phyloP scores from a whole-genome alignment of 1,140 invertebrate species.

The Trichonephila clavata region DNA sequence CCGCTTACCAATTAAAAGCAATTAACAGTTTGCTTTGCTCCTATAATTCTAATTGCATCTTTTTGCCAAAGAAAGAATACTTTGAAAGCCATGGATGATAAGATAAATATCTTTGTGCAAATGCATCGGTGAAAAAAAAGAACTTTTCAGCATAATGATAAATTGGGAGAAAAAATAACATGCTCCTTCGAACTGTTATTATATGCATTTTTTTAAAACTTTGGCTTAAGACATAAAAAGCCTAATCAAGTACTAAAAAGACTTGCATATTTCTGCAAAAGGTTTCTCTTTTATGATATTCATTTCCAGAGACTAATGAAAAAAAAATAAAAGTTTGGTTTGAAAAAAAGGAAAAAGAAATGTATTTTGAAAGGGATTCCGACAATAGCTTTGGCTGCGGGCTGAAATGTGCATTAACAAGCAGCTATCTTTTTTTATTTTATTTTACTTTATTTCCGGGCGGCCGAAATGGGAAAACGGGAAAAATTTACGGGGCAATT shows the following conservation, averaged over 20 bases:
- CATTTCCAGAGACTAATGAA: conserved; percentile 23
- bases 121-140: neutral
- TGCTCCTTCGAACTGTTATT: neutral
- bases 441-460: neutral
- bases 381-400: neutral
- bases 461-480: conserved; percentile 9
- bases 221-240: neutral
- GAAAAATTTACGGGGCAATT: conserved; percentile 38
- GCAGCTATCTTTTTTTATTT: neutral
- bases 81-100: neutral
- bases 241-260: conserved; percentile 35
- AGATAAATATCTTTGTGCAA: neutral
- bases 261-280: conserved; percentile 31
- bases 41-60: neutral
- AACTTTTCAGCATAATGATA: neutral
- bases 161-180: neutral
- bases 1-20: conserved; percentile 10
- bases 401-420: conserved; percentile 18
- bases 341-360: neutral
- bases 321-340: neutral
- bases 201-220: neutral
- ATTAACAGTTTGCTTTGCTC: neutral
- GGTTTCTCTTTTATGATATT: conserved; percentile 12
- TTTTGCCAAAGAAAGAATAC: neutral
- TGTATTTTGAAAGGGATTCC: conserved; percentile 4